Base-by-base conservation (phyloP, 2,888 invertebrate species). In the Ochropleura plecta region DNA sequence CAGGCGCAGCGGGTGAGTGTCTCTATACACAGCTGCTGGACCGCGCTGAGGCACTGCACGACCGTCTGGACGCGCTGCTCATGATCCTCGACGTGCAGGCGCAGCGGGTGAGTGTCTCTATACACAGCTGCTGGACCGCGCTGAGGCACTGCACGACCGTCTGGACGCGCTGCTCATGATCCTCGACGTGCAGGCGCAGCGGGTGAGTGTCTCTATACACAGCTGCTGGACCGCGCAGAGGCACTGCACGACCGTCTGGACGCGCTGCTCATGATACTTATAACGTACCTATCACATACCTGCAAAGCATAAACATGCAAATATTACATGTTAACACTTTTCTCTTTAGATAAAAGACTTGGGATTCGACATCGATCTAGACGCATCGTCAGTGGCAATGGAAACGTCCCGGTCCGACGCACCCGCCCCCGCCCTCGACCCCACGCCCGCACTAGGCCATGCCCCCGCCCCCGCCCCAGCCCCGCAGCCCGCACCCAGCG, bases 151-250 rank as follows among this genome's bases (percentile, higher is more conserved):
- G 73, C 73, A 97, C 87, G 98, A 98, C 94, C 96, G 97, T 14
- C 97, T 98, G 90, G 98, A 98, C 92, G 98, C 98, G 70, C 96
- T 98, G 68, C 97, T 96, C 71, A 97, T 98, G 90, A 98, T 98
- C 72, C 97, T 98, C 86, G 97, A 97, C 90, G 97, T 98, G 79
- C 98, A 98, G 92, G 97, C 96, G 85, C 97, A 95, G 91, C 96
- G 97, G 97, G 98, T 97, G 63, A 80, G 64, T 12, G 20, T 8
- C 46, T 73, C 44, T 72, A 9, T 44, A 70, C 70, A 70, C 51
- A 51, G 69, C 70, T 63, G 46, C 44, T 20, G 46, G 42, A 42
- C 60, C 42, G 42, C 60, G 60, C 60, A 2, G 30, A 30, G 30
- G 30, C 30, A 3, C 30, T 30, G 30, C 30, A 30, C 30, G 30